Base-by-base conservation (phyloP, 2,113 vertebrate genomes). In the Elgaria multicarinata region DNA sequence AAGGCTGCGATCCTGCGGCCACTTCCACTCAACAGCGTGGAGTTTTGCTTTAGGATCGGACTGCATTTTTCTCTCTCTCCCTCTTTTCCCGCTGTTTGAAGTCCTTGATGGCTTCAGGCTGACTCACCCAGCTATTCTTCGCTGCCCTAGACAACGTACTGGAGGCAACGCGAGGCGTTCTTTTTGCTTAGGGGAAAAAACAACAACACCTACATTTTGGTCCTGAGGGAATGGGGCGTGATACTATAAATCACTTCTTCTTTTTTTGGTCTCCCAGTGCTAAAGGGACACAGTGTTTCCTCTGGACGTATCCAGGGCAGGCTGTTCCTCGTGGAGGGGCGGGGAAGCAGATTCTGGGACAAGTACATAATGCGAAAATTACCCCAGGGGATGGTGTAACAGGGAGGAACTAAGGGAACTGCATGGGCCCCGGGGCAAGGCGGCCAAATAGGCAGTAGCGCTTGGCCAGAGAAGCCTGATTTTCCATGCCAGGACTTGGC, bases 351-450 rank as follows among this genome's bases (percentile, higher is more conserved):
- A 42, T n/a, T 71, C 69, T 10, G 39, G 75, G 50, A n/a, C 50
- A 58, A 55, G 3, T 53, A 31, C 14, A 31, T 55, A 18, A 6
- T 4, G 74, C 3, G 46, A 9, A 28, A 18, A 24, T 24, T 5
- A 50, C 26, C 28, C 74, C 18, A 36, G 20, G 24, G 80, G 12
- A 13, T 14, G 22, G 24, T 28, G 36, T 16, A 18, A 16, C 58
- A 31, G 4, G 7, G 81, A 31, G 36, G 58, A 42, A 31, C 6
- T 1, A 16, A 42, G 2, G 58, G 36, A 64, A 26, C 7, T 0
- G 7, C 0, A 6, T 1, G 12, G 31, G 3, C 55, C 5, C 5
- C n/a, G 8, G 14, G 42, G 76, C 3, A 3, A 31, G 44, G 28
- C 4, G 26, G 76, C 18, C 53, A 62, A 24, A 26, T 26, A 39